Percentiles rank a stretch among this genome's conserved stretches.
These are phyloP conservation scores for Orbicella faveolata DNA, from an alignment of 64 coral and sea anemone species.

Conservation along the genomic window DNA sequence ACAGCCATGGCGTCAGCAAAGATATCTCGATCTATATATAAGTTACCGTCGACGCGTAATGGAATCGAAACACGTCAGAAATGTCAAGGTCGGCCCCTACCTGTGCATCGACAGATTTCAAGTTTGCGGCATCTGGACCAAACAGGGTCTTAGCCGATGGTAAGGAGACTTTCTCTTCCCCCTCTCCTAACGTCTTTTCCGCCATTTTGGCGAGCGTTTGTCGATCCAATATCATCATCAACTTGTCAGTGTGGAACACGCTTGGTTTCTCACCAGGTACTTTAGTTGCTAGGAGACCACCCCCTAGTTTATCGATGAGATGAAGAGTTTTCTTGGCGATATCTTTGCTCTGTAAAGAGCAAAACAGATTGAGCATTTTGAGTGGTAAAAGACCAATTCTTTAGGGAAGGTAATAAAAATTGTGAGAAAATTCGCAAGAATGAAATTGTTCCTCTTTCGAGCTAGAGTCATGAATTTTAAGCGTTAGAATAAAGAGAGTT, in stretches of 20 bases:
- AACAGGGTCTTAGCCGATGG: constrained; percentile 52
- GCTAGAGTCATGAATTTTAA: no score
- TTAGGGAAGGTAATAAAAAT: no score
- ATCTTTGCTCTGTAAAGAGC: constrained; percentile 6
- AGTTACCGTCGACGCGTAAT: no score
- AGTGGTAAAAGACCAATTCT: background rate
- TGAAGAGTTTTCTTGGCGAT: constrained; percentile 41
- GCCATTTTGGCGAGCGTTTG: constrained; percentile 35
- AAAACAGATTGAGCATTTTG: background rate
- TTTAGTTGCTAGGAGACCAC: constrained; percentile 46
- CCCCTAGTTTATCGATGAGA: constrained; percentile 44
- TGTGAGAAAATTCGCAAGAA: no score
- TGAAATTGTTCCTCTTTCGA: no score
- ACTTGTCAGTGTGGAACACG: constrained; percentile 6
- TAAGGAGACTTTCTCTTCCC: constrained; percentile 22
- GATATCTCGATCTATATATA: no score
- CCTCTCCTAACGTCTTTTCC: constrained; percentile 32
- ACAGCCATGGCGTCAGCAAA: no score
- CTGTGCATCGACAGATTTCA: constrained; percentile 52
- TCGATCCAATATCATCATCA: constrained; percentile 40
- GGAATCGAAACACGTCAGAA: no score
- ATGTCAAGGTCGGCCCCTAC: background rate
- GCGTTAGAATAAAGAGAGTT: no score
- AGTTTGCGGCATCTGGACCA: background rate
- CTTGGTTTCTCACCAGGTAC: constrained; percentile 61